These are phyloP conservation scores for Nebria ingens DNA, from an alignment of 1,140 invertebrate genomes.

Conservation along the genomic window DNA sequence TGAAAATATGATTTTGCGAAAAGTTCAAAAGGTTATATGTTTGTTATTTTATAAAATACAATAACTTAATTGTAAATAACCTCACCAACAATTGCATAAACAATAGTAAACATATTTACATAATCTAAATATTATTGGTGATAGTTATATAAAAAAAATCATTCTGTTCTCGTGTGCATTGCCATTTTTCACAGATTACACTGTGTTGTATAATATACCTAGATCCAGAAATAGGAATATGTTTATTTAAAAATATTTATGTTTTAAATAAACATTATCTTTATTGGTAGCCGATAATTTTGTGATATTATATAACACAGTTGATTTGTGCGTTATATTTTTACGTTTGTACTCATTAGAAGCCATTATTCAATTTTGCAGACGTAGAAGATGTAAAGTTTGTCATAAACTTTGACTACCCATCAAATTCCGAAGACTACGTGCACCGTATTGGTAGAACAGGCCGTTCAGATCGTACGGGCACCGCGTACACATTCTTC, in stretches of 20 bases:
- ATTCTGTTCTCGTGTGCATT: background rate
- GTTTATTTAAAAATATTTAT: no score
- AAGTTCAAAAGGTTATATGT: no score
- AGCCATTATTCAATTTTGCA: slow-evolving; percentile 41
- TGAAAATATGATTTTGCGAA: no score
- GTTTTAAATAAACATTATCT: no score
- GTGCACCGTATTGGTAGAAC: slow-evolving; percentile 98
- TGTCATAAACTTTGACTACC: slow-evolving; percentile 99
- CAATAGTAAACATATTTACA: no score
- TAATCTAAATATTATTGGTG: no score
- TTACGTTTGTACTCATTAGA: background rate
- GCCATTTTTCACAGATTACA: background rate
- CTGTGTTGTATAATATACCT: background rate
- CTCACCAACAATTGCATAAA: background rate
- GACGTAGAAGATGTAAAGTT: slow-evolving; percentile 99
- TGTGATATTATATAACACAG: background rate
- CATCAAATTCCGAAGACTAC: slow-evolving; percentile 98
- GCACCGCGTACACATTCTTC: slow-evolving; percentile 98
- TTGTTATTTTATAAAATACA: no score
- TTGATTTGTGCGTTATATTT: background rate
- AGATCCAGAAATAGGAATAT: no score
- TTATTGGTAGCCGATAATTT: background rate
- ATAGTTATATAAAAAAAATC: background rate
- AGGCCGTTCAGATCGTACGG: slow-evolving; percentile 85
- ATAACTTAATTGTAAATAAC: slow-evolving; percentile 11